Evolutionary conservation across 2,113 vertebrate species (phyloP).

Genomic region (Neomonachus schauinslandi): DNA sequence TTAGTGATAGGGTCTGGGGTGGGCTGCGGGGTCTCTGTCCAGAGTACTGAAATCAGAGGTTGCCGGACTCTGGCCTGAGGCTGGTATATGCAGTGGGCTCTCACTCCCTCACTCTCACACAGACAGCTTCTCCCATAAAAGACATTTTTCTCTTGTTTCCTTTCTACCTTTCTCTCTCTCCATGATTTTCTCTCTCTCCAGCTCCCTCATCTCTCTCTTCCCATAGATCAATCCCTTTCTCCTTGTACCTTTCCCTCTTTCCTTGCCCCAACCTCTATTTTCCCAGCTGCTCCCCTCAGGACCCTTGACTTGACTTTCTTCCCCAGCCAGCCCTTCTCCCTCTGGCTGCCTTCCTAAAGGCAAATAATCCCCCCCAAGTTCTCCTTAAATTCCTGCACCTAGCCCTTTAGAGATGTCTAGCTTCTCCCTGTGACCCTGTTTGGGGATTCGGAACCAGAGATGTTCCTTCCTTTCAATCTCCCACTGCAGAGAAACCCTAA

Average conservation of each 20-base stretch:
- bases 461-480: background rate
- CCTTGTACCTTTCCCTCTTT: background rate
- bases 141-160: background rate
- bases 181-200: background rate
- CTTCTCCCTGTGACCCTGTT: too few species aligned
- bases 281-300: background rate
- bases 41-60: slow-evolving; percentile 38
- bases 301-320: too few species aligned
- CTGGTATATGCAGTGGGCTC: rapidly evolving
- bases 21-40: background rate
- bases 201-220: background rate
- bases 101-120: too few species aligned
- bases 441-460: background rate
- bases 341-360: background rate
- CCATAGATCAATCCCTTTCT: background rate
- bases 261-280: background rate
- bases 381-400: background rate
- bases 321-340: background rate
- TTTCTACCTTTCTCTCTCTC: background rate
- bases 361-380: background rate
- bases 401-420: background rate
- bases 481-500: background rate
- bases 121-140: background rate
- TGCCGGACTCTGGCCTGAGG: background rate
- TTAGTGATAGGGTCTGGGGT: rapidly evolving